Conservation (phyloP, 2,797 vertebrate species). For the Microctenopoma stevenorrisi region DNA sequence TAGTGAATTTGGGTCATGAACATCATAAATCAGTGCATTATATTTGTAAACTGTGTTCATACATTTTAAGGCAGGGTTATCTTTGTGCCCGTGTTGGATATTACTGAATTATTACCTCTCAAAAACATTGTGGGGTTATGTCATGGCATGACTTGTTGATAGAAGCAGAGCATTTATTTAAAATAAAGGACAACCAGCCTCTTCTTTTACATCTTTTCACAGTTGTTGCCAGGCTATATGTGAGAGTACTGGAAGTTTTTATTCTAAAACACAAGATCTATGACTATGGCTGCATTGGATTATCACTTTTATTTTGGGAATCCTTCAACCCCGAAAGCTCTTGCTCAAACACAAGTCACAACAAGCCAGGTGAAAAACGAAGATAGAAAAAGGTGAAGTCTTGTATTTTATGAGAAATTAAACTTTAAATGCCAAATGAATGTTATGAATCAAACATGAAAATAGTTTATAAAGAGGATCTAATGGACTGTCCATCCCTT, state of each 20-base stretch:
- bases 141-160: constrained; percentile 4
- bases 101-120: neutral
- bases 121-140: neutral
- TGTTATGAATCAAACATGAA: constrained; percentile 16
- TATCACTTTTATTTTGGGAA: constrained; percentile 51
- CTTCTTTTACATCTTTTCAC: constrained; percentile 23
- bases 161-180: constrained; percentile 31
- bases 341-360: constrained; percentile 19
- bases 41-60: neutral
- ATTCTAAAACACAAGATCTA: constrained; percentile 37
- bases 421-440: constrained; percentile 18
- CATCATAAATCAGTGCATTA: constrained; percentile 15
- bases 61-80: neutral
- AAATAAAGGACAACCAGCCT: constrained; percentile 3
- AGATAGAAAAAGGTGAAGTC: neutral
- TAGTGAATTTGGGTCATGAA: neutral
- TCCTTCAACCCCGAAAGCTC: constrained; percentile 10
- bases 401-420: neutral
- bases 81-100: constrained; percentile 4
- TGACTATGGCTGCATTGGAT: constrained; percentile 23
- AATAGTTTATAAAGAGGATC: neutral
- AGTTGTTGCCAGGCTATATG: constrained; percentile 26
- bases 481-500: neutral
- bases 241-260: constrained; percentile 29
- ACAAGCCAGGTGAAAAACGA: neutral